These are phyloP conservation scores for Cettia cetti DNA, from an alignment of 2,113 vertebrate species.

Conservation along the genomic window DNA sequence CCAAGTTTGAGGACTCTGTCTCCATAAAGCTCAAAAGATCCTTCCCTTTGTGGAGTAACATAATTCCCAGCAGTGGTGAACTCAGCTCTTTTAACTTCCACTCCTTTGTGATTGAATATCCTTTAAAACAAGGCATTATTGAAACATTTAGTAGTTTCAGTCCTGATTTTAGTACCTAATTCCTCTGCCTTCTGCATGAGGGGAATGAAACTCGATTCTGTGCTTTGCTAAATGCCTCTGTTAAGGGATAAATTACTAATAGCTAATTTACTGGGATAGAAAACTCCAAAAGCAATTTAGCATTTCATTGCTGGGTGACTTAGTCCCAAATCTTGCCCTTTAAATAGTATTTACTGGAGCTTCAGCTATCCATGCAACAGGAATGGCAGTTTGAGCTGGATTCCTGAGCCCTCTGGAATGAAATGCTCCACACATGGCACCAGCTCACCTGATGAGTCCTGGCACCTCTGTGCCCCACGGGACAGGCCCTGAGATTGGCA, in stretches of 20 bases:
- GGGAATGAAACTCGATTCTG: not conserved
- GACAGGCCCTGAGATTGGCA: constrained; percentile 88
- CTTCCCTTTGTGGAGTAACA: constrained; percentile 80
- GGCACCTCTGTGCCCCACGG: constrained; percentile 90
- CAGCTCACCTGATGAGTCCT: constrained; percentile 87
- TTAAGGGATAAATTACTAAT: not conserved
- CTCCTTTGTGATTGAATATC: constrained; percentile 83
- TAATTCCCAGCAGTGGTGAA: constrained; percentile 87
- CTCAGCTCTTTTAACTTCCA: constrained; percentile 80
- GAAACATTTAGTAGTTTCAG: not conserved
- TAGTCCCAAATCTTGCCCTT: not conserved
- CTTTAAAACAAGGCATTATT: constrained; percentile 64
- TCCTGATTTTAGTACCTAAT: not conserved
- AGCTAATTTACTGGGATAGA: not conserved
- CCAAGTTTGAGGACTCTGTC: constrained; percentile 93
- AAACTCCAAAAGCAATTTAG: not conserved
- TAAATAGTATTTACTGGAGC: not conserved
- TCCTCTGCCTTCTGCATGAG: not conserved
- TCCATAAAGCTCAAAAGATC: constrained; percentile 92
- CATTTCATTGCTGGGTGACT: not conserved
- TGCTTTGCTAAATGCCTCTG: not conserved
- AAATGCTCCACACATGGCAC: rapidly evolving
- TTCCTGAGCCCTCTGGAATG: not conserved
- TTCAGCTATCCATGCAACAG: not conserved
- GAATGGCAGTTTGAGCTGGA: not conserved